These are phyloP conservation scores for Chloropsis hardwickii DNA, from an alignment of 2,113 vertebrate genomes.

Conservation along the genomic window DNA sequence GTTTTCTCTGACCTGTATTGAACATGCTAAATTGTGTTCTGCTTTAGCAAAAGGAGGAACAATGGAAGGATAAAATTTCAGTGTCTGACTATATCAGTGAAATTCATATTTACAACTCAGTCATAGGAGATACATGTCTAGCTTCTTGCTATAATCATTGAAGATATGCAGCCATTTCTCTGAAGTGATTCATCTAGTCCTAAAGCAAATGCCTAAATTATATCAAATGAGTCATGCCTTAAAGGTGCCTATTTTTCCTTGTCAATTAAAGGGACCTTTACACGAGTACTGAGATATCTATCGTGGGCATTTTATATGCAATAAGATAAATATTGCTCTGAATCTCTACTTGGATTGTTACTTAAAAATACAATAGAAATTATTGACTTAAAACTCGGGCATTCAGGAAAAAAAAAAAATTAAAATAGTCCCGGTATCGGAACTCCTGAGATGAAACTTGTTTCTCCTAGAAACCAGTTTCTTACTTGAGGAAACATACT, in stretches of 20 bases:
- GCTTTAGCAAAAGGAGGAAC: background rate
- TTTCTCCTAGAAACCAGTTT: background rate
- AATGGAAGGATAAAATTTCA: background rate
- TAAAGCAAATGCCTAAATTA: constrained; percentile 6
- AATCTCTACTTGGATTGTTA: background rate
- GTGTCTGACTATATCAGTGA: background rate
- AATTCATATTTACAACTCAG: background rate
- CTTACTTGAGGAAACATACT: background rate
- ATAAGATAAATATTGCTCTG: background rate
- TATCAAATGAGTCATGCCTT: background rate
- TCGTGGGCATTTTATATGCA: background rate
- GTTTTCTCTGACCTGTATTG: background rate
- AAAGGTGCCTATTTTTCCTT: background rate
- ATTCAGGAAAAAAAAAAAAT: background rate
- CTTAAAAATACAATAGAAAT: background rate
- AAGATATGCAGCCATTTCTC: background rate
- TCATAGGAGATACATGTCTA: background rate
- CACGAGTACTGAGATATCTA: background rate
- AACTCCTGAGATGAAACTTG: background rate
- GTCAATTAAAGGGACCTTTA: background rate
- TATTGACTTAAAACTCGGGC: background rate
- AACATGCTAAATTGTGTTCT: background rate
- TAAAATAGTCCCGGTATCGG: background rate
- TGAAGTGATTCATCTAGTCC: background rate
- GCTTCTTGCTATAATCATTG: background rate